These are phyloP conservation scores for Lucifuga dentata DNA, from an alignment of 2,113 vertebrate genomes.

Conservation along the genomic window DNA sequence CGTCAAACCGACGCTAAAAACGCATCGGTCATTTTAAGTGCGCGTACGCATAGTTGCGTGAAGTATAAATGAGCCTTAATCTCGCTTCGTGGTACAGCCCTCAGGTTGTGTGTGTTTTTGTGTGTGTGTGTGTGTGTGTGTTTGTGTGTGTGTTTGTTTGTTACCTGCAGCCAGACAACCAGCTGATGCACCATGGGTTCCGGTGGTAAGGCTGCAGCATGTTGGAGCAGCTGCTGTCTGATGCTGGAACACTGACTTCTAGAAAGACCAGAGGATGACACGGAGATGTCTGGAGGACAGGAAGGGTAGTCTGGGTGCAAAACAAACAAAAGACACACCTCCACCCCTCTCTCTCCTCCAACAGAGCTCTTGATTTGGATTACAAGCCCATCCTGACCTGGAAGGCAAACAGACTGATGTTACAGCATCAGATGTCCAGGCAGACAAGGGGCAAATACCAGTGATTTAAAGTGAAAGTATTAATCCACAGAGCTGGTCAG, in stretches of 20 bases:
- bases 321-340: conserved; percentile 45
- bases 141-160: too few relatives aligned
- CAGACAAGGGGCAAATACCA: background rate
- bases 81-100: too few relatives aligned
- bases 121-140: too few relatives aligned
- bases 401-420: background rate
- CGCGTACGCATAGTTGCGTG: too few relatives aligned
- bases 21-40: too few relatives aligned
- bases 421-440: background rate
- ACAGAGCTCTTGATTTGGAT: conserved; percentile 41
- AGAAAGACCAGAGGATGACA: conserved; percentile 44
- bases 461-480: too few relatives aligned
- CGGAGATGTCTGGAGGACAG: conserved; percentile 51
- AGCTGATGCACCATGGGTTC: conserved; percentile 64
- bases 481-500: too few relatives aligned
- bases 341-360: conserved; percentile 7
- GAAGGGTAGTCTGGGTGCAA: conserved; percentile 48
- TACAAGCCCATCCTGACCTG: conserved; percentile 50
- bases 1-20: too few relatives aligned
- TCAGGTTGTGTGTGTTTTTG: too few relatives aligned
- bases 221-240: conserved; percentile 50
- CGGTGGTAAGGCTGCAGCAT: conserved; percentile 38
- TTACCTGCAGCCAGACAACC: conserved; percentile 51
- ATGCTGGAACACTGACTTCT: conserved; percentile 49
- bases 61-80: too few relatives aligned